Percentiles rank a stretch among this genome's conserved stretches.
These are phyloP conservation scores for Alloscopus bannaensis DNA, from an alignment of 2,888 invertebrate genomes.

Conservation along the genomic window DNA sequence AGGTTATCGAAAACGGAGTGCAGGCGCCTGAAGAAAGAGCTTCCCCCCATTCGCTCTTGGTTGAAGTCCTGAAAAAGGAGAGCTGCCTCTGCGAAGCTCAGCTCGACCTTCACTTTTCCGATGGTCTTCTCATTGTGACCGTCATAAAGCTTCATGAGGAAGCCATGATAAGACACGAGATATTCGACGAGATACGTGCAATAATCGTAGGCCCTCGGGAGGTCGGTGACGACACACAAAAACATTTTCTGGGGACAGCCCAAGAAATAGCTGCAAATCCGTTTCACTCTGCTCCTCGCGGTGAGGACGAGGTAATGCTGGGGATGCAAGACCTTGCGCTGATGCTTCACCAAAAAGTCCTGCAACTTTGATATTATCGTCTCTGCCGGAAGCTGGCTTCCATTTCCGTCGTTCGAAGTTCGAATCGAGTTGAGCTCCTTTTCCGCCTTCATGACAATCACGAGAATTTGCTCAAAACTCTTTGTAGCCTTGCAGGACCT, in stretches of 20 bases:
- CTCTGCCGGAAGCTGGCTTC: background rate
- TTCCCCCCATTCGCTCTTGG: conserved; percentile 11
- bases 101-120: conserved; percentile 18
- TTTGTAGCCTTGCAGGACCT: conserved; percentile 19
- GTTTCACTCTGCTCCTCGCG: conserved; percentile 18
- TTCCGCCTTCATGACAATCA: conserved; percentile 19
- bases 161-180: background rate
- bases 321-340: conserved; percentile 36
- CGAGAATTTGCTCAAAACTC: conserved; percentile 24
- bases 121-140: background rate
- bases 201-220: conserved; percentile 40
- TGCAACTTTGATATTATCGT: conserved; percentile 26
- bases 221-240: conserved; percentile 34
- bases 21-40: conserved; percentile 7
- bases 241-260: conserved; percentile 44
- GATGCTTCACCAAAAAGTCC: conserved; percentile 28
- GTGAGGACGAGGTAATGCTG: conserved; percentile 33
- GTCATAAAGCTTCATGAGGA: conserved; percentile 12
- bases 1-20: conserved; percentile 12
- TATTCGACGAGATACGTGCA: conserved; percentile 33
- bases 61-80: conserved; percentile 25
- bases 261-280: conserved; percentile 27
- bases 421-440: conserved; percentile 31
- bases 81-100: conserved; percentile 21
- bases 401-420: background rate